These are phyloP conservation scores for Sacculina carcini DNA, from an alignment of 2,888 invertebrate species.

Conservation along the genomic window DNA sequence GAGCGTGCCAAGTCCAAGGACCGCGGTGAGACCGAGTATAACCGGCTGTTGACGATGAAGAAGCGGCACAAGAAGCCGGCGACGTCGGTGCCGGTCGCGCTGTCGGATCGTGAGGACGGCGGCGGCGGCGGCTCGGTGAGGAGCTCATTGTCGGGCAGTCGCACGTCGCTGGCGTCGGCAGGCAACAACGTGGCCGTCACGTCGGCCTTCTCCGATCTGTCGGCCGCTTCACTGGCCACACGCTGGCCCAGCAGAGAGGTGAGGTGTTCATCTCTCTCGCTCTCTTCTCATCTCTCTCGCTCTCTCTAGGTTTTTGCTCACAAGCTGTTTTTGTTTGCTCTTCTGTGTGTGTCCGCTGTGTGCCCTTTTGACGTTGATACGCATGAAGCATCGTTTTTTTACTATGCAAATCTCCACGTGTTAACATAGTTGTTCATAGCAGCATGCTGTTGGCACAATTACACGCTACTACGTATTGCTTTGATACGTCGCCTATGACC, in stretches of 20 bases:
- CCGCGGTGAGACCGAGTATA: constrained; percentile 19
- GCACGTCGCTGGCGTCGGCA: constrained; percentile 32
- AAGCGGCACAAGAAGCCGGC: constrained; percentile 24
- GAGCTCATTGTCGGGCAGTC: constrained; percentile 29
- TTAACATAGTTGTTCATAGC: too few species aligned
- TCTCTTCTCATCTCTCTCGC: background rate
- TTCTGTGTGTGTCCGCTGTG: background rate
- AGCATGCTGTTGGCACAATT: too few species aligned
- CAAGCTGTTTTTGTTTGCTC: background rate
- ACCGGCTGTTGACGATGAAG: constrained; percentile 17
- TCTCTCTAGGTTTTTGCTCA: background rate
- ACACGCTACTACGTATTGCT: too few species aligned
- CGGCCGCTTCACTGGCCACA: too few species aligned
- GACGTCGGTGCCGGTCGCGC: background rate
- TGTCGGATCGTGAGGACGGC: constrained; percentile 6
- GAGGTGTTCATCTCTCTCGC: too few species aligned
- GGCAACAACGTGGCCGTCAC: constrained; percentile 27
- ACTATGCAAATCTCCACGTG: too few species aligned
- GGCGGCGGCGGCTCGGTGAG: constrained; percentile 22
- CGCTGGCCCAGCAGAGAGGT: constrained; percentile 26
- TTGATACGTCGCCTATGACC: background rate
- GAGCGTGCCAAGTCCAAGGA: constrained; percentile 38
- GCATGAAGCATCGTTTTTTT: too few species aligned
- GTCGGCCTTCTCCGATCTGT: constrained; percentile 21
- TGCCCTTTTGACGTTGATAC: too few species aligned